These are phyloP conservation scores for cat (Felis catus) DNA, from an alignment of 2,113 vertebrate species.

Conservation along the genomic window F.catus_Fca126_mat1.0 CM031412.1:135151001-135151500, in stretches of 20 bases:
- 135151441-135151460: background rate
- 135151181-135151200: background rate
- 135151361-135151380: background rate
- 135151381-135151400: background rate
- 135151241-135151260: background rate
- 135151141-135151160: background rate
- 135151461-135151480: background rate
- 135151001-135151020: background rate
- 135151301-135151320: background rate
- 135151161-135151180: background rate
- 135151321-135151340: background rate
- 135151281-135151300: background rate
- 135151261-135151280: background rate
- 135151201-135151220: background rate
- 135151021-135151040: background rate
- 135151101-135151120: background rate
- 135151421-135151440: background rate
- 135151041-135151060: background rate
- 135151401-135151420: background rate
- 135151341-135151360: background rate
- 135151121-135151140: background rate
- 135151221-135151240: background rate
- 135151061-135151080: background rate
- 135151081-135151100: background rate
- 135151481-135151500: background rate